Evolutionary conservation across 2,888 invertebrate genomes (phyloP), one percentile per base, ranked within the genome.

Genomic region (Gryllus longicercus): DNA sequence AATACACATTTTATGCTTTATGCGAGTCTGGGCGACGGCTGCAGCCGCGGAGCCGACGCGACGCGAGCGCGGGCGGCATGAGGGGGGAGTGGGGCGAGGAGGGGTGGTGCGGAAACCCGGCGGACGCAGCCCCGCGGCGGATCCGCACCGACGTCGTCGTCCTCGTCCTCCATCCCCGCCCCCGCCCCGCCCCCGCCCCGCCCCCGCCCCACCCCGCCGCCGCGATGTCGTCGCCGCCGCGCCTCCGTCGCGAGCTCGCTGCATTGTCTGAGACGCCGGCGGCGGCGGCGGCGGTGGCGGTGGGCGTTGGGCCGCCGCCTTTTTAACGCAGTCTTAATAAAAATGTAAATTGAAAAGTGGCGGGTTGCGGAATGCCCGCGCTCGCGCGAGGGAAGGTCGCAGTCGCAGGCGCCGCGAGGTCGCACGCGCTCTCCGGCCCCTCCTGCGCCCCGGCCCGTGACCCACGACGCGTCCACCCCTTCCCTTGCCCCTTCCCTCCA

Each of bases 1-100:
- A 63, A 63, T 63, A n/a, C 63, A 63, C 63, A 63, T 63, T 63
- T 63, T 63, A 63, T 63, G 63, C 63, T 63, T 63, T 63, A 63
- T 63, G 63, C n/a, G 63, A 63, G 38, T 38, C 38, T 38, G 38
- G 38, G 38, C 38, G 38, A 38, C 38, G 38, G 38, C 38, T 38
- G 38, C 38, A 38, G 38, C 38, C 38, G 38, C 38, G 38, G 38
- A 38, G 38, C 38, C 38, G 38, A 38, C 38, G 38, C 38, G 38
- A 38, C 38, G 38, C 38, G 38, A 63, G 63, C 16, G 16, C 16
- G 16, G 63, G 14, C 10, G 63, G 16, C 2, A 0, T 0, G 16
- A 3, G n/a, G 4, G n/a, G n/a, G 63, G 1, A 10, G 14, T 4
- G 4, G 63, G 63, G 63, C 10, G 63, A 63, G 16, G 63, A 14